Evolutionary conservation across 2,888 invertebrate genomes (phyloP).

Genomic region (Eupithecia subfuscata): DNA sequence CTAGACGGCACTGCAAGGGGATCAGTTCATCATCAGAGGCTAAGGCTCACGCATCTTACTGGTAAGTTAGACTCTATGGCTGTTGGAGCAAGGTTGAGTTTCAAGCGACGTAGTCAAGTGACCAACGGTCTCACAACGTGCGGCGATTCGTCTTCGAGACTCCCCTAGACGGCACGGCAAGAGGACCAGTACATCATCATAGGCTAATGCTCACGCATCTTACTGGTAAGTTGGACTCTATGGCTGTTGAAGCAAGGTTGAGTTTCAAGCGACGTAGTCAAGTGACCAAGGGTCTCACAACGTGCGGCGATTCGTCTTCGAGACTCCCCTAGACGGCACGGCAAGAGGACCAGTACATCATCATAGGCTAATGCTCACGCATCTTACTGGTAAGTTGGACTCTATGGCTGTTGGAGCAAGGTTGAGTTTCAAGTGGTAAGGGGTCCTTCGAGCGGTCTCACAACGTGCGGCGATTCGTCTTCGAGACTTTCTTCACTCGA

Average conservation of each 20-base stretch:
- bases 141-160: constrained; percentile 96
- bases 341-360: constrained; percentile 92
- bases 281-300: no score
- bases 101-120: background rate
- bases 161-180: constrained; percentile 88
- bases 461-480: constrained; percentile 95
- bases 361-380: constrained; percentile 94
- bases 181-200: constrained; percentile 93
- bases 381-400: constrained; percentile 88
- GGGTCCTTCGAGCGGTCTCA: constrained; percentile 88
- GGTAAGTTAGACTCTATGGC: constrained; percentile 80
- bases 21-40: constrained; percentile 94
- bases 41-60: constrained; percentile 92
- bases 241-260: background rate
- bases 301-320: constrained; percentile 94
- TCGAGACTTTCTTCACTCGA: constrained; percentile 93
- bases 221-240: constrained; percentile 85
- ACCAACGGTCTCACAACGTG: constrained; percentile 92
- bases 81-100: background rate
- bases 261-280: constrained; percentile 87
- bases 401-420: background rate
- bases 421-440: background rate
- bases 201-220: constrained; percentile 94
- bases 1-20: constrained; percentile 91
- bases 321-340: constrained; percentile 92